A percentile compares a stretch with the other conserved stretches of the same genome.
These are phyloP conservation scores for Manis pentadactyla DNA, from an alignment of 2,797 vertebrate species.

Conservation along the genomic window DNA sequence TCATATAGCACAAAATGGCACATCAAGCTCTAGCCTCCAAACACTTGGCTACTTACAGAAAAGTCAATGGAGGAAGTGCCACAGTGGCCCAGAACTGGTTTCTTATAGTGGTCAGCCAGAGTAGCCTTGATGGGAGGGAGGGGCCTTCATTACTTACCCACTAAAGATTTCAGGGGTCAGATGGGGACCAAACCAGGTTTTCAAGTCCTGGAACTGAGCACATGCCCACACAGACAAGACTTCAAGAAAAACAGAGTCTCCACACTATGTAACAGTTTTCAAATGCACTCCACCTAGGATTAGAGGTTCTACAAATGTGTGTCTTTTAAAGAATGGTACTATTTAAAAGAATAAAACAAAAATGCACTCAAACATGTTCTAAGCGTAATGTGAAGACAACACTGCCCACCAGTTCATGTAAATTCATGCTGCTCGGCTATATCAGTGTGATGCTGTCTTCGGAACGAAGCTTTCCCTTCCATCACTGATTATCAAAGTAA, in stretches of 20 bases:
- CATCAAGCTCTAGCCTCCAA: background rate
- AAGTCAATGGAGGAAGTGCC: background rate
- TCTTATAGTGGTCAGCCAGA: background rate
- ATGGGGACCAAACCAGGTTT: background rate
- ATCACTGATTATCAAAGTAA: background rate
- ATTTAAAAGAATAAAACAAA: background rate
- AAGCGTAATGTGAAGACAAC: background rate
- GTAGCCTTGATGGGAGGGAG: background rate
- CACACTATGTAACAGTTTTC: background rate
- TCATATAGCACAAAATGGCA: background rate
- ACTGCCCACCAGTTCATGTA: background rate
- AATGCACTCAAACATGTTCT: background rate
- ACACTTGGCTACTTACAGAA: background rate
- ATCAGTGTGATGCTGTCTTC: background rate
- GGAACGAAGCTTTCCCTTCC: conserved; percentile 19
- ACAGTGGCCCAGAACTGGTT: background rate
- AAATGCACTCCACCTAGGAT: background rate
- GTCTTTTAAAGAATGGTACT: background rate
- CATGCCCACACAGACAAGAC: background rate
- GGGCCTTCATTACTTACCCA: background rate
- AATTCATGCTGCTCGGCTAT: background rate
- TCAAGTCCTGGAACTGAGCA: background rate
- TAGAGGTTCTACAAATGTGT: background rate
- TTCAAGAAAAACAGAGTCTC: background rate
- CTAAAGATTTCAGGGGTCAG: background rate